Base-by-base conservation (phyloP, 2,888 invertebrate species). In the Thalpophila matura region DNA sequence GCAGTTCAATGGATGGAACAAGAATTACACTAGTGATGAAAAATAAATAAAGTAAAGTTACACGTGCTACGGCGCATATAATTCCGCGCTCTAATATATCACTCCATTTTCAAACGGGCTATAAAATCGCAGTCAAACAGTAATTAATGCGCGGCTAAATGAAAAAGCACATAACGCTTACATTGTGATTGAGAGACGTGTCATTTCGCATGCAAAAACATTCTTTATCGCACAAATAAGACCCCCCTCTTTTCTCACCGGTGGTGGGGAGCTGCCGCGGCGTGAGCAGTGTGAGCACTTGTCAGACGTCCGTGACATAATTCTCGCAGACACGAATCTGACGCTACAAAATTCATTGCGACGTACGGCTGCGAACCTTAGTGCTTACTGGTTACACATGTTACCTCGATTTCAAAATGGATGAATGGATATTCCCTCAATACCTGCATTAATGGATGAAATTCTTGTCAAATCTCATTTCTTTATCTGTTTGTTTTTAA, bases 311-410 rank as follows among this genome's bases (percentile, higher is more conserved):
- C 51, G 45, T 27, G 40, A 60, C 54, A 78, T 78, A 72, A 79
- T 72, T 80, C 64, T 67, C 38, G 35, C 40, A 43, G 59, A 60
- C 68, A 50, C 59, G 79, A 75, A 81, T 72, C 71, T 71, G 71
- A 77, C 73, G 61, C 61, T 26, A 63, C 64, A 29, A 66, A 66
- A 75, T 75, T 71, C 45, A 49, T 62, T 63, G 56, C 38, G 56
- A 45, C 51, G 61, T 47, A 68, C 43, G 53, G 42, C 35, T 58
- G 68, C 12, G 35, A 16, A 27, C 20, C 29, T 31, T 5, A 66
- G 33, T 55, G 65, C 38, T 10, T 12, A n/a, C n/a, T n/a, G n/a
- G n/a, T n/a, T n/a, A n/a, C n/a, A n/a, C n/a, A n/a, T n/a, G n/a
- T n/a, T n/a, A n/a, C n/a, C n/a, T n/a, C n/a, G n/a, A n/a, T n/a